Evolutionary conservation across 2,113 vertebrate species (phyloP), one percentile per base, ranked within the genome.

Genomic region (Himantopus leucocephalus): DNA sequence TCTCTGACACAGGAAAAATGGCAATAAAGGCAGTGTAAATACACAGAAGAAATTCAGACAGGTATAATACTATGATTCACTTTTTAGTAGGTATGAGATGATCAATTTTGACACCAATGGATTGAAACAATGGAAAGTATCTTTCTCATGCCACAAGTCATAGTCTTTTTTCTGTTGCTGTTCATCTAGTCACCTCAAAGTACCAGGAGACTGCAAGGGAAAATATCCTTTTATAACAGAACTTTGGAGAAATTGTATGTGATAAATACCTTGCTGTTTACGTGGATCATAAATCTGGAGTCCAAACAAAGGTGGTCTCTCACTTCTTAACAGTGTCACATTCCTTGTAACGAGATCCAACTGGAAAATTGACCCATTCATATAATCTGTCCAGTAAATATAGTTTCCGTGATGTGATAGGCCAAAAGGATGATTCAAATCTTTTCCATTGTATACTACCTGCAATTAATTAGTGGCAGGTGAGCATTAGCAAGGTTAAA

Each of bases 311-410:
- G 99, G 99, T 39, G 99, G 99, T 92, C 98, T 98, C 96, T 99
- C 99, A 50, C 98, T 99, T 85, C 99, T 98, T 74, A 99, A 81
- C 64, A 99, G 97, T 5, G 98, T 99, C 92, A 99, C 99, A 64
- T 99, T 99, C 82, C 98, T 98, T 2, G 98, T 98, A n/a, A 96
- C 48, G 95, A 99, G 97, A 97, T 99, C 99, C 97, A 99, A 90
- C 97, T 99, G 99, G 98, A 99, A 99, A 96, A 99, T 99, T 2
- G 99, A 99, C 20, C 99, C 99, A 60, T 99, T 99, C 99, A 99
- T 99, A 95, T 99, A 99, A 96, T 99, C 99, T 10, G 99, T 99
- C 99, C 99, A 99, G 97, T 99, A 99, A 85, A 99, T 98, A 62
- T 98, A 99, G 96, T 99, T 99, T 37, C 98, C 98, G 45, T 99